Evolutionary conservation across 2,113 vertebrate genomes (phyloP), one percentile per base, ranked within the genome.

Genomic region (Misgurnus mizolepis): DNA sequence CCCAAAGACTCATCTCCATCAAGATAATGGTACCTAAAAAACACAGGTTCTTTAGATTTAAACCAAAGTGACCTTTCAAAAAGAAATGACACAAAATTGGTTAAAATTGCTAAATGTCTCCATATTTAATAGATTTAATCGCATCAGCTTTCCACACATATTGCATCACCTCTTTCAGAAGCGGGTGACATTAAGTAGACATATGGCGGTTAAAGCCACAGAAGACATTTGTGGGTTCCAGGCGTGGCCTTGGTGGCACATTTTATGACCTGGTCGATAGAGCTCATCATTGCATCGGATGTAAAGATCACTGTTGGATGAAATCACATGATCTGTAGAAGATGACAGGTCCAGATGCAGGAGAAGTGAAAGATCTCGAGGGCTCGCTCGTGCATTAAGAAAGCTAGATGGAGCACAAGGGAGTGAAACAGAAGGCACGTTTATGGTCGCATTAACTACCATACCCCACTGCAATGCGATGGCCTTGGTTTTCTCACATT

Each of bases 11-110:
- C 67, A 83, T 85, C 84, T 83, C 66, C 69, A 78, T 78, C 78
- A 66, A 78, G 67, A 85, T 83, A 85, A 85, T 75, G 27, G 75
- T 70, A 78, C 39, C 47, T 78, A 70, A 75, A 81, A 78, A 69
- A 43, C 10, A 9, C 64, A 50, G 18, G n/a, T 56, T 78, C 66
- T 58, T 83, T 69, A 82, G 78, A 73, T 64, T 67, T 67, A 60
- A 67, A 72, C 72, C 73, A 64, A 43, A 77, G 49, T 78, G 69
- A 65, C 67, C 78, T 85, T 83, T 53, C 73, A 53, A 78, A 76
- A 49, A 58, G 74, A 67, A 56, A 80, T 68, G n/a, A 73, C 60
- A 56, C 22, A 22, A 22, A 22, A 22, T 22, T 68, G 67, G 50
- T 64, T 55, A 41, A 49, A 85, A 72, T 62, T 61, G 49, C 80